Evolutionary conservation across 2,797 vertebrate species (phyloP), one percentile per base, ranked within the genome.

Genomic region (Bradypodion ventrale): DNA sequence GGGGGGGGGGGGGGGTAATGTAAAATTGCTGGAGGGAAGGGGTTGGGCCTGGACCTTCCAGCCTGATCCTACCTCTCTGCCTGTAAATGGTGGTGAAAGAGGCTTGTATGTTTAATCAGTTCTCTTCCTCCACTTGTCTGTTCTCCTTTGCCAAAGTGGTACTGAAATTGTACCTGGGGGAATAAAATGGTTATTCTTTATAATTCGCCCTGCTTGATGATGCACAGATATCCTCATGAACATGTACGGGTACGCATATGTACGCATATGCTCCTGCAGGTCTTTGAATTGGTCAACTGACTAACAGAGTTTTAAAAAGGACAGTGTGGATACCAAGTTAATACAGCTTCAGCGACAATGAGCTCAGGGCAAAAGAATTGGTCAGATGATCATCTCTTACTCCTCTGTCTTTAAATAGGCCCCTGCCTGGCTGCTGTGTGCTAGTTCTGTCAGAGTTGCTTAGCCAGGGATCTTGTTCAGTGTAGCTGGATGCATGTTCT

Each of bases 371-470:
- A 21, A 32, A 42, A 35, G 27, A 56, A 4, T 10, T 29, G 42
- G 59, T 69, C 44, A 52, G 8, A 40, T 46, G 42, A 65, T 49
- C 7, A 27, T 32, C 25, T 27, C 19, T 25, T 29, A 29, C 42
- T 63, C 32, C 35, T 70, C 59, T 21, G 7, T 63, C 60, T 82
- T 75, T 49, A 65, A 75, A 82, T 49, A 75, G 59, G 60, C 72
- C n/a, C 15, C 60, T 82, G 70, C 40, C 56, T 21, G 44, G 70
- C 29, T 82, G 59, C 81, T 40, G 42, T 75, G 81, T 82, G 72
- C 81, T 75, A 75, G 72, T 82, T 82, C 70, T 82, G 81, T 82
- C 70, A 46, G 32, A 82, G 44, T 60, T 15, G 12, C 42, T 66
- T 82, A 82, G 59, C 42, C 60, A 65, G n/a, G 72, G 29, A 29